Evolutionary conservation across 2,888 invertebrate genomes (phyloP), one percentile per base, ranked within the genome.

Genomic region (Tinea semifulvella): DNA sequence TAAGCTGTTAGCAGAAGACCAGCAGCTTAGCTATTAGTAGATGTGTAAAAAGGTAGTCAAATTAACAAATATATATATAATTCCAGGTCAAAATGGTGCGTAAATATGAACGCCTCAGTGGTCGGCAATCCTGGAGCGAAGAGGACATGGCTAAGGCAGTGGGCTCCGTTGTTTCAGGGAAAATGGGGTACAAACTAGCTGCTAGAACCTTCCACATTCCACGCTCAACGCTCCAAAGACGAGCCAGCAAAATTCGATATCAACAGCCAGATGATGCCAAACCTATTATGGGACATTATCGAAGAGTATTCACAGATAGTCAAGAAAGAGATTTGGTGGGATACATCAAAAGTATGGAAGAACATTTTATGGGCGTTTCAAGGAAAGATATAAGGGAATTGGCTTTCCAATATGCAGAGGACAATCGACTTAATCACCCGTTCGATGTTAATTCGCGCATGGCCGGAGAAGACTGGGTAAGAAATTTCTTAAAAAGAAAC

Each of bases 401-500:
- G n/a, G 82, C 77, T 16, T 83, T 76, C 52, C 77, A 83, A 50
- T 77, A 81, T 48, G 82, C 82, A 1, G 79, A 74, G 53, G 79
- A 75, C 53, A 68, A 81, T 53, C 55, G 68, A 18, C 53, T 79
- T 13, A 73, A 74, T 53, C 76, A 82, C 51, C 77, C 76, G 4
- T 81, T 80, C 50, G 80, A 80, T 45, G 68, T 69, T 2, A 77
- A 80, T 61, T 65, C 70, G 28, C 61, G 76, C 43, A 81, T 81
- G 76, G 82, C 82, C 0, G 82, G 82, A 17, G 73, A 76, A 51
- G 80, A 81, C 51, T 82, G 82, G 82, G 74, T 82, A 13, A 66
- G 75, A 51, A 80, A 80, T 50, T 83, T 82, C 57, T 56, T 82
- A 16, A 81, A 80, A 48, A 57, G 81, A 46, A 76, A 82, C 49